Conservation (phyloP, 2,888 invertebrate genomes). For the Archaeoteleia sp. region DNA sequence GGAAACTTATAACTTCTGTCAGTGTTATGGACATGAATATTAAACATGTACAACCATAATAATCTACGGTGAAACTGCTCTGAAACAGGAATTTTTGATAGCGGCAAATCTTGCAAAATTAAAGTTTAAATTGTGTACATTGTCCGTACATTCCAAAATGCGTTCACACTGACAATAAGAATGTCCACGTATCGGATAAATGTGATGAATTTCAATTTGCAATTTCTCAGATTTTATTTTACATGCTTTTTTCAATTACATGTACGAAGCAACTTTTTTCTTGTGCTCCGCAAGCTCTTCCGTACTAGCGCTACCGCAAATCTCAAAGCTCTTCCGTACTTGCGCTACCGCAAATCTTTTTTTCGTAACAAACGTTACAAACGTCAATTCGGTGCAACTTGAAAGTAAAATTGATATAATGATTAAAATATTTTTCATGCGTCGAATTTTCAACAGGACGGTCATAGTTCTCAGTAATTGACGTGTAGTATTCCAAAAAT, state of each 20-base stretch:
- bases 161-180: too few relatives aligned
- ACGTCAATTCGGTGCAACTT: slow-evolving; percentile 11
- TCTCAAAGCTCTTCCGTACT: neutral
- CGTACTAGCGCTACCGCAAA: too few relatives aligned
- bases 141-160: too few relatives aligned
- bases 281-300: too few relatives aligned
- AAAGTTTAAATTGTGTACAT: too few relatives aligned
- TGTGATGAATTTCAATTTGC: too few relatives aligned
- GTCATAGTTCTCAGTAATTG: slow-evolving; percentile 15
- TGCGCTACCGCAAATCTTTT: slow-evolving; percentile 6
- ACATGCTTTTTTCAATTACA: too few relatives aligned
- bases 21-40: slow-evolving; percentile 34
- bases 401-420: slow-evolving; percentile 28
- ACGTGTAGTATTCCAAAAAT: slow-evolving; percentile 36
- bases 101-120: slow-evolving; percentile 45
- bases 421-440: slow-evolving; percentile 40
- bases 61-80: too few relatives aligned
- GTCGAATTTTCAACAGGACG: slow-evolving; percentile 13
- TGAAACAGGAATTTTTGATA: slow-evolving; percentile 40
- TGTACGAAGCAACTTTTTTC: too few relatives aligned
- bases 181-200: too few relatives aligned
- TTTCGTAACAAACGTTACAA: slow-evolving; percentile 20
- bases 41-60: too few relatives aligned
- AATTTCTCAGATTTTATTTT: too few relatives aligned
- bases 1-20: slow-evolving; percentile 35